phyloP scores from a whole-genome alignment of 2,888 invertebrate genomes.

The Sussaba pulchella region DNA sequence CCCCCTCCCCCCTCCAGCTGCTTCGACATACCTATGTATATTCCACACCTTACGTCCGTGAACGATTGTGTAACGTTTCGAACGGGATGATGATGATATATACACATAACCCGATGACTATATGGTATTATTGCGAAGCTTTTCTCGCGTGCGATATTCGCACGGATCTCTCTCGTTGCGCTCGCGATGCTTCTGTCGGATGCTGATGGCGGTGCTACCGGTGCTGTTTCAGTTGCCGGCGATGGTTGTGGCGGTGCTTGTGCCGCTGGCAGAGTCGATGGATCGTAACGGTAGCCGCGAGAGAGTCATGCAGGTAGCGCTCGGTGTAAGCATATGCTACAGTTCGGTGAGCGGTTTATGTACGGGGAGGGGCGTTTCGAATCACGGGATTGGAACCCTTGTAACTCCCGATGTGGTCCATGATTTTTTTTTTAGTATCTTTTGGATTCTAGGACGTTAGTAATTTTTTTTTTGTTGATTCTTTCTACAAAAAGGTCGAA shows the following conservation, averaged over 20 bases:
- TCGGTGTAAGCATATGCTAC: not conserved
- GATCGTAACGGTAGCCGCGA: conserved; percentile 62
- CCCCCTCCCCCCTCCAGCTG: conserved; percentile 13
- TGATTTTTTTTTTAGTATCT: not conserved
- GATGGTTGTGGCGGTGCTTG: not conserved
- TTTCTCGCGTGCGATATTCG: conserved; percentile 30
- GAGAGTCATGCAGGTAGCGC: conserved; percentile 56
- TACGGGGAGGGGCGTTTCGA: too few species aligned
- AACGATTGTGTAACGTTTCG: conserved; percentile 62
- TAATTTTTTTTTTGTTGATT: not conserved
- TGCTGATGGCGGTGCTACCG: not conserved
- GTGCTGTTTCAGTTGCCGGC: conserved; percentile 5
- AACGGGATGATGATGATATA: conserved; percentile 33
- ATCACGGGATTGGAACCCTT: too few species aligned
- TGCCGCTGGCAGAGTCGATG: conserved; percentile 47
- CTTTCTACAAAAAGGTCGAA: not conserved
- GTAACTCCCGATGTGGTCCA: too few species aligned
- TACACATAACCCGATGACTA: conserved; percentile 26
- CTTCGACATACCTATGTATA: not conserved
- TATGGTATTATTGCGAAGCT: conserved; percentile 39
- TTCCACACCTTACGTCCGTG: conserved; percentile 8
- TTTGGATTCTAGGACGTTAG: too few species aligned
- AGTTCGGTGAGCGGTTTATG: not conserved
- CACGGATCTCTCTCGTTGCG: conserved; percentile 31
- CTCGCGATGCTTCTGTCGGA: conserved; percentile 30